Evolutionary conservation across 2,113 vertebrate genomes (phyloP).

Genomic region (Lonchura striata): DNA sequence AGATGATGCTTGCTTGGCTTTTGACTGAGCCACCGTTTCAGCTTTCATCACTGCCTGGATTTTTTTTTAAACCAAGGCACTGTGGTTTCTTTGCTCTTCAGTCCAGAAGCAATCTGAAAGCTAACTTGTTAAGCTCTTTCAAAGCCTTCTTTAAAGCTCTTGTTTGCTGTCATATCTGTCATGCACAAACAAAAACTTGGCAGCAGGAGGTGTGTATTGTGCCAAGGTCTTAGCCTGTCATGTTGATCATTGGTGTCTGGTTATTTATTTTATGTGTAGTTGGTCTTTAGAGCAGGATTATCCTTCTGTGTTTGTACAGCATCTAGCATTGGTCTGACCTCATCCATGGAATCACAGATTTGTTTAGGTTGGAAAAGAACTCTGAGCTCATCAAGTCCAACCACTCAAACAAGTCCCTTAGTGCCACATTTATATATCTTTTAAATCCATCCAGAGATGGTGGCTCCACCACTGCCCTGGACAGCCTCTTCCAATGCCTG

Average conservation of each 20-base stretch:
- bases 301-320: constrained; percentile 1
- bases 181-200: constrained; percentile 34
- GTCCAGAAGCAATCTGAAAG: background rate
- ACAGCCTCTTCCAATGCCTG: background rate
- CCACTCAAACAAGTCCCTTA: background rate
- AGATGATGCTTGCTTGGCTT: background rate
- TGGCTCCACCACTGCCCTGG: background rate
- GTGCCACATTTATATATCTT: background rate
- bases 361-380: background rate
- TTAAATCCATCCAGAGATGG: background rate
- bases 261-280: constrained; percentile 26
- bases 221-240: constrained; percentile 25
- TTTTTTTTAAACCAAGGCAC: background rate
- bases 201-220: background rate
- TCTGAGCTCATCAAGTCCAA: background rate
- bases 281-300: constrained; percentile 24
- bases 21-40: background rate
- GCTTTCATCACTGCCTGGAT: background rate
- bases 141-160: background rate
- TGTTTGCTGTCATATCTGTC: constrained; percentile 33
- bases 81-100: background rate
- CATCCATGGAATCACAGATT: background rate
- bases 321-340: background rate
- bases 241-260: background rate
- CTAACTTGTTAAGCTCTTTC: background rate